These are phyloP conservation scores for Polietes domitor DNA, from an alignment of 2,888 invertebrate species.

Conservation along the genomic window DNA sequence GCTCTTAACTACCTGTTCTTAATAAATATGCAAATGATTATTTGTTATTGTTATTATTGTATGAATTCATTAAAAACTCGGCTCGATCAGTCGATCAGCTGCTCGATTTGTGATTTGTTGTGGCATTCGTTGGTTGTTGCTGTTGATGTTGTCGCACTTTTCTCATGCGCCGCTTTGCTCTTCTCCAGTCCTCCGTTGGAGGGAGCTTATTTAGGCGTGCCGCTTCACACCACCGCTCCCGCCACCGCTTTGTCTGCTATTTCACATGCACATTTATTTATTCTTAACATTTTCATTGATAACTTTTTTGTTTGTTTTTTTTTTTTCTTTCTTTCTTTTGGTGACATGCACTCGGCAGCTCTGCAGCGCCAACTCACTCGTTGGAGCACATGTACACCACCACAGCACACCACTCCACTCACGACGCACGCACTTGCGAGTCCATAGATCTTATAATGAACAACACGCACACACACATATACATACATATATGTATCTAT, in stretches of 20 bases:
- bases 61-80: neutral
- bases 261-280: conserved; percentile 7
- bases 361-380: no score
- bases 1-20: neutral
- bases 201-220: no score
- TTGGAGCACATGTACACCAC: neutral
- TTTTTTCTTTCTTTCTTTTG: conserved; percentile 21
- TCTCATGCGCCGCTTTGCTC: neutral
- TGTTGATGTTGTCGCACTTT: neutral
- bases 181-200: neutral
- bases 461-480: conserved; percentile 14
- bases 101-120: conserved; percentile 41
- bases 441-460: conserved; percentile 1
- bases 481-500: conserved; percentile 34
- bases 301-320: conserved; percentile 28
- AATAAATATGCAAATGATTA: no score
- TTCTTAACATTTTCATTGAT: conserved; percentile 27
- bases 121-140: neutral
- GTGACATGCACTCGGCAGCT: conserved; percentile 1
- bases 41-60: neutral
- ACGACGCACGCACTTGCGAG: conserved; percentile 28
- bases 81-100: conserved; percentile 49
- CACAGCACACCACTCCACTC: conserved; percentile 48
- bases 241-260: neutral
- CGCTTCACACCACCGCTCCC: neutral